Base-by-base conservation (phyloP, 2,888 invertebrate species). In the Drosophila testacea region DNA sequence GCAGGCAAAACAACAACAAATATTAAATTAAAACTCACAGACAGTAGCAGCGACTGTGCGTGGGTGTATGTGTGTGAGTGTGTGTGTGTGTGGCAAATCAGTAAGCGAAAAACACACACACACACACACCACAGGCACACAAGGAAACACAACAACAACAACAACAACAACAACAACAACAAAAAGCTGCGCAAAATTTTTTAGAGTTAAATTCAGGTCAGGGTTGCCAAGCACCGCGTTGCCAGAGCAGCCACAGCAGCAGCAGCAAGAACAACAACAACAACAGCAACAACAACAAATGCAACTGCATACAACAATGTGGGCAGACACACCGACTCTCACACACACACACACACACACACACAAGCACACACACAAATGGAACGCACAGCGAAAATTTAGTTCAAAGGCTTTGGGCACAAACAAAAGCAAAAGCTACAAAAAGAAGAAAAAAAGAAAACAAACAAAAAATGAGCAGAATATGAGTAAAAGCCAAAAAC, bases 131-230 rank as follows among this genome's bases (percentile, higher is more conserved):
- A 51, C 28, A 64, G 46, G 56, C 57, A 54, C 54, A 65, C 34
- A 34, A 30, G 44, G 28, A 9, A 11, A 41, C 46, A 56, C 50
- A 46, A 59, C 22, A 16, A 16, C 22, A 22, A 22, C 22, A 22
- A 22, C 2, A 22, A 22, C n/a, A n/a, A 56, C 50, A 46, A 59
- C 22, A 16, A 16, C 22, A 22, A 22, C 22, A 22, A 22, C 2
- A 22, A 44, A 73, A 50, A 81, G 74, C 69, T 69, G 68, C 68
- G 77, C 77, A 84, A 64, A 81, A 47, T 69, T 68, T 69, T 83
- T 67, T 69, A 69, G 77, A 78, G 83, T 76, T 73, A 70, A 83
- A 83, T 83, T 83, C 79, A 77, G 83, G 83, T 83, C 83, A 83
- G 87, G 83, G 83, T 83, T 83, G 73, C 69, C 73, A 51, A 66